Conservation (phyloP, 2,797 vertebrate species). For the Argyrosomus regius region DNA sequence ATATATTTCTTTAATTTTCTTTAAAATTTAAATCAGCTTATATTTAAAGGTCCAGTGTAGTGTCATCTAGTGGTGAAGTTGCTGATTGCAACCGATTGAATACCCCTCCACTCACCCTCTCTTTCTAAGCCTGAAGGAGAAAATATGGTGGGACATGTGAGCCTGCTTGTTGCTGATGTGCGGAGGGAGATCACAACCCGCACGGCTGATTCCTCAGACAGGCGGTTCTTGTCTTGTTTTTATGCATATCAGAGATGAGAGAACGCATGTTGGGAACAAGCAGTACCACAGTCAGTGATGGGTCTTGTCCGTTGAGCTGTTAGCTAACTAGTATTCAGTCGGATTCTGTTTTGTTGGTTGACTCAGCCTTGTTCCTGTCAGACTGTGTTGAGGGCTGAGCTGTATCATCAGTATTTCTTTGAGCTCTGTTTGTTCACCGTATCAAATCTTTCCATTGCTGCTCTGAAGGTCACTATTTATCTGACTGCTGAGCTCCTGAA, state of each 20-base stretch:
- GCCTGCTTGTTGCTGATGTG: background rate
- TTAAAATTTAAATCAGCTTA: background rate
- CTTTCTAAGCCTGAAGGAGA: too few relatives aligned
- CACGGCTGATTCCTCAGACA: background rate
- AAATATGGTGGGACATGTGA: background rate
- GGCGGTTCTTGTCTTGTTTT: background rate
- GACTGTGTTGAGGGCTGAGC: background rate
- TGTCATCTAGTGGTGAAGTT: too few relatives aligned
- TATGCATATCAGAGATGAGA: background rate
- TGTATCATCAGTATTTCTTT: background rate
- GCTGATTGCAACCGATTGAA: too few relatives aligned
- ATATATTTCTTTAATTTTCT: background rate
- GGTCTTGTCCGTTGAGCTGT: background rate
- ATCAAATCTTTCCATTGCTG: background rate
- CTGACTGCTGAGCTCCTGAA: background rate
- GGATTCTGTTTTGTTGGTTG: background rate
- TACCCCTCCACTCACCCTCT: too few relatives aligned
- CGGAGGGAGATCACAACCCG: background rate
- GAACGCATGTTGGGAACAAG: background rate
- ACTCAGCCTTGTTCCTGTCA: background rate
- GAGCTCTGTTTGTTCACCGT: conserved; percentile 1
- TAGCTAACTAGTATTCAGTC: too few relatives aligned
- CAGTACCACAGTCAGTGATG: background rate
- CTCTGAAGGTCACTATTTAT: background rate
- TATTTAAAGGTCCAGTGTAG: too few relatives aligned